Conservation (phyloP, 2,113 vertebrate species). For the Malurus alboscapulatus region DNA sequence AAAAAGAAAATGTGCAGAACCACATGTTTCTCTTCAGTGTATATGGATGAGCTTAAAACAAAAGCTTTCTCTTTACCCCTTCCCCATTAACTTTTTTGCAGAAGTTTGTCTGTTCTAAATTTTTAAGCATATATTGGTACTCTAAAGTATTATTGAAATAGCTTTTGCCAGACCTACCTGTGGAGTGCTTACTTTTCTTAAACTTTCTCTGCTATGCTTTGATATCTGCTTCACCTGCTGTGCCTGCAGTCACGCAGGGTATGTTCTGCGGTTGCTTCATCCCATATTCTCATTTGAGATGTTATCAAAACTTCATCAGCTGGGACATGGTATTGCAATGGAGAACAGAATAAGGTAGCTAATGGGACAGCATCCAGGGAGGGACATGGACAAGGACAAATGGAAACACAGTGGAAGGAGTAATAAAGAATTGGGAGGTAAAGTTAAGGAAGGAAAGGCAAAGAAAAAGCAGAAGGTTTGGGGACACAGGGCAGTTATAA, state of each 20-base stretch:
- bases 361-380: background rate
- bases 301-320: constrained; percentile 23
- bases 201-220: constrained; percentile 24
- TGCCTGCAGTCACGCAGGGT: background rate
- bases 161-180: background rate
- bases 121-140: background rate
- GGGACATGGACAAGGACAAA: background rate
- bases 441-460: background rate
- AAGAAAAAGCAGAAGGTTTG: background rate
- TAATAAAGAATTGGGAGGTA: background rate
- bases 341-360: background rate
- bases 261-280: background rate
- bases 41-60: background rate
- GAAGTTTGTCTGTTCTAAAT: background rate
- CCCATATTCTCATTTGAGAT: constrained; percentile 20
- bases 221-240: constrained; percentile 7
- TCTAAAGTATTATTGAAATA: background rate
- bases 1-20: background rate
- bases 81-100: background rate
- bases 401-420: background rate
- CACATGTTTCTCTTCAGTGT: background rate
- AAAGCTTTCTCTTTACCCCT: background rate
- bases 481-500: background rate
- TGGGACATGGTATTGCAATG: background rate
- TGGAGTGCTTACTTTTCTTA: constrained; percentile 3